Base-by-base conservation (phyloP, 2,113 vertebrate genomes). In the Esox niger region DNA sequence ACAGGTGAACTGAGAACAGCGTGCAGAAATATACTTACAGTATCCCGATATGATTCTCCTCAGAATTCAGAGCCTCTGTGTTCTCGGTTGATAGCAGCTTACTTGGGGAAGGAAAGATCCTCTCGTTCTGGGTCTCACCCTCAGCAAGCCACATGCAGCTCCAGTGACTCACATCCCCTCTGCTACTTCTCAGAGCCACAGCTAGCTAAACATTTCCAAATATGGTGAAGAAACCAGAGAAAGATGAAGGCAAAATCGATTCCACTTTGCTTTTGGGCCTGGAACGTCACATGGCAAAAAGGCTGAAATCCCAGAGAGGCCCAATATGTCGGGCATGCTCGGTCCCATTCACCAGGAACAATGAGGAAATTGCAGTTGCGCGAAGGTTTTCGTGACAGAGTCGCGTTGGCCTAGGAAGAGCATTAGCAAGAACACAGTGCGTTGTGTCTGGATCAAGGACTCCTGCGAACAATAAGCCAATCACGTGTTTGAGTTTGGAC, bases 191-290 rank as follows among this genome's bases (percentile, higher is more conserved):
- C 92, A 95, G 93, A 93, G 92, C 92, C 91, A 88, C 90, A 89
- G 89, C 92, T 92, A 95, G 94, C 93, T 97, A 98, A 98, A 98
- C 96, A 98, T 97, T 97, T 93, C 96, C 96, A 97, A 96, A 97
- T 97, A 98, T 95, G 96, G 96, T 92, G 91, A 95, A 86, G 71
- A 93, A 69, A 93, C 91, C 90, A 91, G 88, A 91, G 90, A 87
- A 91, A 90, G 82, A 82, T 91, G 93, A 92, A 92, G 92, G 89
- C 91, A 94, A 89, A 94, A 92, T 93, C 90, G 86, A 88, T 90
- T 85, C 91, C 35, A 92, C 83, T 91, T 93, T 93, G 91, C 86
- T 88, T 88, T 87, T 80, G 77, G 6, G 20, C 76, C 88, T 92
- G 88, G 88, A 92, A 91, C 87, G 89, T 83, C 90, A 88, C 69